phyloP scores from a whole-genome alignment of 2,888 invertebrate species.

The Ligdia adustata region DNA sequence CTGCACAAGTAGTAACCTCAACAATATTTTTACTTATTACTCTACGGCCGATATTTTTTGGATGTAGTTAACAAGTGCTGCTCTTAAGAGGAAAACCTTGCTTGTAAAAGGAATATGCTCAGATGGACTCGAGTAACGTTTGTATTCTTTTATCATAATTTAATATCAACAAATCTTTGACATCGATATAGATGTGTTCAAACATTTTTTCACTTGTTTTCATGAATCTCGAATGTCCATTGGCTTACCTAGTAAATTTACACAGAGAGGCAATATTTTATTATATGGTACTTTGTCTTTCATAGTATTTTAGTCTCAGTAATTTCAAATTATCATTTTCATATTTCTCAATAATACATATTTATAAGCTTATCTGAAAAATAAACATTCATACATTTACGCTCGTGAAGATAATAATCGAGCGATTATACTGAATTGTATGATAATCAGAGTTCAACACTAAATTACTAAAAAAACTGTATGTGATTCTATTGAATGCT shows the following conservation, averaged over 20 bases:
- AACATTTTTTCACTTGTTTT: too few relatives aligned
- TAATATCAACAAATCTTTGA: not conserved
- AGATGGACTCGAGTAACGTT: constrained; percentile 28
- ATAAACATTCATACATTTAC: too few relatives aligned
- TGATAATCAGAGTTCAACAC: constrained; percentile 24
- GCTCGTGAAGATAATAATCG: too few relatives aligned
- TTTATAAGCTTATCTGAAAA: too few relatives aligned
- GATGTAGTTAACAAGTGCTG: constrained; percentile 16
- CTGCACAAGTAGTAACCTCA: not conserved
- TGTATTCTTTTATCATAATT: constrained; percentile 24
- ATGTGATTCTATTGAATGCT: constrained; percentile 13
- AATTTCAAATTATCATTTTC: too few relatives aligned
- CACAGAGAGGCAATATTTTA: too few relatives aligned
- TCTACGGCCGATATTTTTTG: not conserved
- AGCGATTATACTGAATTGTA: not conserved
- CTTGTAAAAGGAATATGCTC: constrained; percentile 13
- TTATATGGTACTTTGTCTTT: too few relatives aligned
- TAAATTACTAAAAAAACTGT: constrained; percentile 24
- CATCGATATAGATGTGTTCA: too few relatives aligned
- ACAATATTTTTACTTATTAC: not conserved
- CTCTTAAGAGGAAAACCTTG: constrained; percentile 8
- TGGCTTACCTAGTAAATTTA: too few relatives aligned
- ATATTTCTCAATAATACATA: too few relatives aligned
- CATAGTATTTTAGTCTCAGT: too few relatives aligned
- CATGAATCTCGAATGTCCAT: too few relatives aligned